Evolutionary conservation across 2,797 vertebrate species (phyloP).

Genomic region (Falco biarmicus): DNA sequence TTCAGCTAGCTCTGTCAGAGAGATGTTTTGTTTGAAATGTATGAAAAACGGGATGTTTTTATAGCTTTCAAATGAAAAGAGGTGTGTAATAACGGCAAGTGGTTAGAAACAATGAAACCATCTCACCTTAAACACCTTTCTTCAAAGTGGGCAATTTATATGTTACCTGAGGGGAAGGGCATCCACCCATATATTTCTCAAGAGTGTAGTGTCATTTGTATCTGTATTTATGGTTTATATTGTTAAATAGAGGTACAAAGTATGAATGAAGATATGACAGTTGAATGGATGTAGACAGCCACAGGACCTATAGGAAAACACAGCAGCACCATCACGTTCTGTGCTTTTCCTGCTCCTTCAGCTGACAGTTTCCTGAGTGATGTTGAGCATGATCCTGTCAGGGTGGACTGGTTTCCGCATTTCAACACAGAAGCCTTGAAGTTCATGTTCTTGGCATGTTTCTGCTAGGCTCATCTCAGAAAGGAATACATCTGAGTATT

Average conservation of each 20-base stretch:
- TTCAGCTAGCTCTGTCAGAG: conserved; percentile 6
- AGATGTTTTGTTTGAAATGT: conserved; percentile 22
- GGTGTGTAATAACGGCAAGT: conserved; percentile 7
- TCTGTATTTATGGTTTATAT: not conserved
- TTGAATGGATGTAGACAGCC: not conserved
- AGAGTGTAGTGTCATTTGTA: not conserved
- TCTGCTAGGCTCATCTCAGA: not conserved
- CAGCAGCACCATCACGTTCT: not conserved
- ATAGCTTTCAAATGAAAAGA: conserved; percentile 43
- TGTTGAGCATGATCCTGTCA: not conserved
- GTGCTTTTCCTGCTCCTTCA: not conserved
- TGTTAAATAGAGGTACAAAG: not conserved
- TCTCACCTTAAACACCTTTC: conserved; percentile 41
- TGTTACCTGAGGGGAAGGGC: conserved; percentile 41
- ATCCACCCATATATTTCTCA: not conserved
- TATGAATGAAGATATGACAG: not conserved
- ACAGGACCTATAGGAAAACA: not conserved
- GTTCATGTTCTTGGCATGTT: fast-evolving
- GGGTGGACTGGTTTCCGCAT: not conserved
- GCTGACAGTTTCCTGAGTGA: not conserved
- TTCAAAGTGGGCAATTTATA: not conserved
- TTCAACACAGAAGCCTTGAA: not conserved
- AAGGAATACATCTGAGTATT: not conserved
- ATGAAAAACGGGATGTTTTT: conserved; percentile 24
- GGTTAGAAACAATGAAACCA: conserved; percentile 39